Evolutionary conservation across 2,113 vertebrate species (phyloP), one percentile per base, ranked within the genome.

Genomic region (Pachyramphus minor): DNA sequence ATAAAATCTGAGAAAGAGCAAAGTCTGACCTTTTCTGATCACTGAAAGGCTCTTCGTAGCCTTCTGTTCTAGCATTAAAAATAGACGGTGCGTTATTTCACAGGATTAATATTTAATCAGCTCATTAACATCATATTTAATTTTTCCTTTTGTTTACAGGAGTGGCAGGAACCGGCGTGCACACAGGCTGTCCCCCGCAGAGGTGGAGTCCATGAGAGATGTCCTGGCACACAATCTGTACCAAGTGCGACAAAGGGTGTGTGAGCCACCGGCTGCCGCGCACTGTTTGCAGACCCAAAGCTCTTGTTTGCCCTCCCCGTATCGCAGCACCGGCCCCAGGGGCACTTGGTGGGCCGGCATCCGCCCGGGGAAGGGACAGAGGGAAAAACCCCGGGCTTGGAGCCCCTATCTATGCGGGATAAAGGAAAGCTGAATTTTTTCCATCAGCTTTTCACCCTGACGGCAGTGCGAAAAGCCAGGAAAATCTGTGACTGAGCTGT

Each of bases 201-300:
- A 99, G 23, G 97, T 99, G 96, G 97, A 89, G 94, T 98, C 98
- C 96, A 98, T 99, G 98, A 97, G 98, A 14, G 95, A 99, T 41
- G 98, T 99, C 82, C 97, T 99, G 94, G 98, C 98, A 30, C 98
- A 97, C 87, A 99, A 98, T 92, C 98, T 99, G 94, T 99, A 99
- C 87, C 98, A 98, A 97, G 99, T 99, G 93, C 98, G 99, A 30
- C 98, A 99, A 53, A 98, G 98, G 98, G 99, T 99, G 92, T 1
- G 97, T 97, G 64, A 59, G 15, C 1, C 0, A 6, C 45, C 50
- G 58, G 31, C 49, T 31, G n/a, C 8, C 9, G 6, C 5, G 2
- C 14, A 2, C 14, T 72, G 8, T 66, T 75, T 62, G 64, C 62
- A 2, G 22, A 52, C 59, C 27, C 66, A 71, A 81, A 75, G 71